Base-by-base conservation (phyloP, 2,797 vertebrate genomes). In the Picus viridis region DNA sequence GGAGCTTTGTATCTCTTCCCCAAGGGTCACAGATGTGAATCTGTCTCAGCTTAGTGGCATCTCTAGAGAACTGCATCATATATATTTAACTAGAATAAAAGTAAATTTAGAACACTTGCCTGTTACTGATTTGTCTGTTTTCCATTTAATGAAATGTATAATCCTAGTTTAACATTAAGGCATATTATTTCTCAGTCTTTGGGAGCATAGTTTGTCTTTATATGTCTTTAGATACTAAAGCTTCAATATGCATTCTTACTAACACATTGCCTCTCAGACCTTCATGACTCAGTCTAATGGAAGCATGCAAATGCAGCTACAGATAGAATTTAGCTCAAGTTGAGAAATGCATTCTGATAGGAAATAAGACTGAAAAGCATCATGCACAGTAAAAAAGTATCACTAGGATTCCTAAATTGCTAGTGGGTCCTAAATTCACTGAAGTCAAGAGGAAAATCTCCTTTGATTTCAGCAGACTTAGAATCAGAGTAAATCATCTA, bases 31-130 rank as follows among this genome's bases (percentile, higher is more conserved):
- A 86, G 53, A 73, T 19, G 43, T n/a, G 76, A 94, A 68, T 59
- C 53, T 76, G 39, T 51, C 67, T 82, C 63, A 51, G 65, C 18
- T 72, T 80, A 71, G 61, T n/a, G 39, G 26, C 26, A 53, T 54
- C 56, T 84, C 84, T 59, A 56, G 86, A 87, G 62, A 86, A 45
- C 32, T 26, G n/a, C 27, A 57, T 86, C 59, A 78, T 92, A 62
- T 62, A 76, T 89, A 83, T 89, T 92, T 86, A 78, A 86, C 47
- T 36, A 45, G 47, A 83, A 54, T 16, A 54, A 34, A 89, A 92
- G 59, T 74, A 9, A 70, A 54, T 95, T 80, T 83, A 70, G n/a
- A 94, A 61, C 49, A 36, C 45, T 86, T 83, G n/a, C 47, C 74
- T 57, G 29, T 22, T 32, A 26, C n/a, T 29, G 16, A 12, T 51